These are phyloP conservation scores for Eulemur macaco DNA, from an alignment of 2,113 vertebrate genomes.

Conservation along the genomic window DNA sequence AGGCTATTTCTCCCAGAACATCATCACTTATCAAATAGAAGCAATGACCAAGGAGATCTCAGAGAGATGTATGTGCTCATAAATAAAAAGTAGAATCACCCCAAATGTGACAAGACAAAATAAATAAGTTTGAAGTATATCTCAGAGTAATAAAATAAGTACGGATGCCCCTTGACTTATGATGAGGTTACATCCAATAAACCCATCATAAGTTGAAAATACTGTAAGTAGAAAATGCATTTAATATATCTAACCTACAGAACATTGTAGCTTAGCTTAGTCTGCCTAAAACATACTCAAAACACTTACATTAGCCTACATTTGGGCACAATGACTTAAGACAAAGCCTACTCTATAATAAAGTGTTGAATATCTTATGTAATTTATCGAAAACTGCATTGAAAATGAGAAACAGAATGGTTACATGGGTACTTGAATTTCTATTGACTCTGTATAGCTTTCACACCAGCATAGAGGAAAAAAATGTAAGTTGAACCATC, in stretches of 20 bases:
- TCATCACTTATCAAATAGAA: neutral
- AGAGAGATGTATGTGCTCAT: neutral
- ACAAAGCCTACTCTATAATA: neutral
- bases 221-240: neutral
- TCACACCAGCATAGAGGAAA: neutral
- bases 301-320: neutral
- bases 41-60: neutral
- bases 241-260: neutral
- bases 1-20: neutral
- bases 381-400: neutral
- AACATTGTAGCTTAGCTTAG: neutral
- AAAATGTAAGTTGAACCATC: neutral
- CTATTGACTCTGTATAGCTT: neutral
- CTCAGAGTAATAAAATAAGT: neutral
- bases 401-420: neutral
- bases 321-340: neutral
- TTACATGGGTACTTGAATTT: neutral
- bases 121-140: neutral
- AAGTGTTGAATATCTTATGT: neutral
- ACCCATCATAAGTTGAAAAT: neutral
- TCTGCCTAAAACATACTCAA: neutral
- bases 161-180: neutral
- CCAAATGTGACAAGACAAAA: neutral
- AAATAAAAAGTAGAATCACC: neutral
- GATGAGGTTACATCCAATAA: neutral